A percentile compares a stretch with the other conserved stretches of the same genome.
Evolutionary conservation across 2,888 invertebrate genomes (phyloP).

Genomic region (Rhagonycha lutea): DNA sequence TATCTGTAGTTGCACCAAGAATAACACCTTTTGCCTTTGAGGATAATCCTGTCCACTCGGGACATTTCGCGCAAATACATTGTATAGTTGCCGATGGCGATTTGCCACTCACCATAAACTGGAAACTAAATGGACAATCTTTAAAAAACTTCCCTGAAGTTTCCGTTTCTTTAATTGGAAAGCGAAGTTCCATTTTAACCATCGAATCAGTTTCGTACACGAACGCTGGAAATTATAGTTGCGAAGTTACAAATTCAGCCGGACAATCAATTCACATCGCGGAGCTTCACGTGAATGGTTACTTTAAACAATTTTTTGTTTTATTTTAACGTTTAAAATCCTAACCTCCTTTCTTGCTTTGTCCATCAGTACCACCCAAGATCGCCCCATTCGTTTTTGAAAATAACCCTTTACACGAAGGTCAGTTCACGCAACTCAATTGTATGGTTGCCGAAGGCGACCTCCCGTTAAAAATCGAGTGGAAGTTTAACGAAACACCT

Average conservation of each 20-base stretch:
- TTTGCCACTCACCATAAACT: slow-evolving; percentile 63
- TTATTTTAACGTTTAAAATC: not conserved
- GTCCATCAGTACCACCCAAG: slow-evolving; percentile 75
- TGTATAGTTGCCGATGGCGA: slow-evolving; percentile 71
- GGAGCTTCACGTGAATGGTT: slow-evolving; percentile 73
- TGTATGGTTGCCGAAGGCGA: slow-evolving; percentile 75
- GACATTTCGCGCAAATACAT: slow-evolving; percentile 66
- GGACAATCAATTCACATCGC: slow-evolving; percentile 44
- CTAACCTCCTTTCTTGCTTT: not conserved
- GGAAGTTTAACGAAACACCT: slow-evolving; percentile 58
- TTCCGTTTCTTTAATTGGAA: slow-evolving; percentile 44
- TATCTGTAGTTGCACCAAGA: slow-evolving; percentile 63
- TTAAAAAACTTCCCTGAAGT: slow-evolving; percentile 44
- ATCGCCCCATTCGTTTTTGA: slow-evolving; percentile 79
- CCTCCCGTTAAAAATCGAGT: slow-evolving; percentile 68
- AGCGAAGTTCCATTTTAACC: slow-evolving; percentile 62
- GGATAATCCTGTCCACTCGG: slow-evolving; percentile 63
- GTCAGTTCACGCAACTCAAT: slow-evolving; percentile 52
- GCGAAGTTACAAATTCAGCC: slow-evolving; percentile 62
- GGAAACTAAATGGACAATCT: slow-evolving; percentile 62
- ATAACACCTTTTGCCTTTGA: slow-evolving; percentile 70
- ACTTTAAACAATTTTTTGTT: slow-evolving; percentile 49
- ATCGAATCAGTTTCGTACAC: slow-evolving; percentile 68
- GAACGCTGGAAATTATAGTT: slow-evolving; percentile 77
- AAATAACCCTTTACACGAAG: slow-evolving; percentile 63